Evolutionary conservation across 2,113 vertebrate species (phyloP).

Genomic region (Ranitomeya imitator): DNA sequence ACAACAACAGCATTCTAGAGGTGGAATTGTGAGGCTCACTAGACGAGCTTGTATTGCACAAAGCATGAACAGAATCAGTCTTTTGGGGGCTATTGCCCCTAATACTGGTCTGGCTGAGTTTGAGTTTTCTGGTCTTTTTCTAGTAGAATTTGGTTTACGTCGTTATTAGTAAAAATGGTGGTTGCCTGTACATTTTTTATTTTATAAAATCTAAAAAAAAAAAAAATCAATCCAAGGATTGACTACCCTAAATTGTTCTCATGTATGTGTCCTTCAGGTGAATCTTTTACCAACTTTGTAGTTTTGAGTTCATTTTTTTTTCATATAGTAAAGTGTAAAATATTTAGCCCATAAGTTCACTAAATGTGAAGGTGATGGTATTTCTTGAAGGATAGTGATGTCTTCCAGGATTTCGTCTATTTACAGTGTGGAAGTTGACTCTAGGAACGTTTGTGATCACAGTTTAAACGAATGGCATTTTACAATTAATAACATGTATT

Average conservation of each 20-base stretch:
- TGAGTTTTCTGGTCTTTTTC: neutral
- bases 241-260: neutral
- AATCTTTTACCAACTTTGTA: neutral
- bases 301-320: neutral
- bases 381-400: constrained; percentile 1
- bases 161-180: neutral
- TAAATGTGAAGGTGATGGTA: neutral
- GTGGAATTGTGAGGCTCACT: neutral
- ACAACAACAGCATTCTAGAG: neutral
- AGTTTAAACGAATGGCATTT: neutral
- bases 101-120: neutral
- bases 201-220: neutral
- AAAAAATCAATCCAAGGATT: neutral
- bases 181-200: neutral
- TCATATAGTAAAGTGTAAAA: neutral
- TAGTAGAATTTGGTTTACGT: neutral
- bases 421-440: neutral
- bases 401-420: neutral
- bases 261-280: neutral
- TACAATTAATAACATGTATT: constrained; percentile 17
- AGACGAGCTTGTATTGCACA: neutral
- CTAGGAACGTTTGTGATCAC: neutral
- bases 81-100: neutral
- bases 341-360: neutral
- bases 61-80: neutral